phyloP scores from a whole-genome alignment of 2,797 vertebrate species.

The Merluccius polli region DNA sequence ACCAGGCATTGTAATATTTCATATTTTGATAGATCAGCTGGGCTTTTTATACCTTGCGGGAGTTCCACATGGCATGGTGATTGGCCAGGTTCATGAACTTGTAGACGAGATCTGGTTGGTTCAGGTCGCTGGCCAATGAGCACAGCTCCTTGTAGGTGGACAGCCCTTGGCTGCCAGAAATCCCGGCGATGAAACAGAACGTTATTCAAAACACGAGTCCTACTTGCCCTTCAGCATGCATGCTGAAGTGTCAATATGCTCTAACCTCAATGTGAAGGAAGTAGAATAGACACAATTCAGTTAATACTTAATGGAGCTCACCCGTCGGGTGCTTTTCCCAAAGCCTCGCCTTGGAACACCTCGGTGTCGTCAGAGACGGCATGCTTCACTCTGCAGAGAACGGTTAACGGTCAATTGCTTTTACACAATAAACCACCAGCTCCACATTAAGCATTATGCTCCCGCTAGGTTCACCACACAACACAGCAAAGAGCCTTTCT shows the following conservation, averaged over 20 bases:
- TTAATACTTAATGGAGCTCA: slow-evolving; percentile 52
- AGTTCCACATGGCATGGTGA: slow-evolving; percentile 99
- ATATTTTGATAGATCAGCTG: not conserved
- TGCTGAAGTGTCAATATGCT: not conserved
- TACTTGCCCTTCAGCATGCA: not conserved
- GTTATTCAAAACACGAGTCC: not conserved
- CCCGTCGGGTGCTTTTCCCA: slow-evolving; percentile 98
- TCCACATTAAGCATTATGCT: not conserved
- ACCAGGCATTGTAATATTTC: not conserved
- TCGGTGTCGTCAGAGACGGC: slow-evolving; percentile 89
- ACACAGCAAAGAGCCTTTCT: not conserved
- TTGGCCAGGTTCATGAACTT: slow-evolving; percentile 99
- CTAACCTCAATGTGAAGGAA: not conserved
- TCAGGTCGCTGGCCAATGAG: slow-evolving; percentile 94
- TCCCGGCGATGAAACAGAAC: slow-evolving; percentile 24
- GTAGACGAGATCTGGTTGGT: slow-evolving; percentile 96
- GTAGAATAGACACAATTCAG: not conserved
- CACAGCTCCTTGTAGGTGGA: slow-evolving; percentile 98
- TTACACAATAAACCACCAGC: not conserved
- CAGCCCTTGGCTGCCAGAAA: slow-evolving; percentile 81
- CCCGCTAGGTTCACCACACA: not conserved
- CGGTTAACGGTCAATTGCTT: not conserved
- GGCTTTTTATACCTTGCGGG: slow-evolving; percentile 85
- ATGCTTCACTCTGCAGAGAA: slow-evolving; percentile 79
- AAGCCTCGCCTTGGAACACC: slow-evolving; percentile 87